Percentiles rank a stretch among this genome's conserved stretches.
These are phyloP conservation scores for Montipora efflorescens DNA, from an alignment of 64 coral and sea anemone species.

Conservation along the genomic window DNA sequence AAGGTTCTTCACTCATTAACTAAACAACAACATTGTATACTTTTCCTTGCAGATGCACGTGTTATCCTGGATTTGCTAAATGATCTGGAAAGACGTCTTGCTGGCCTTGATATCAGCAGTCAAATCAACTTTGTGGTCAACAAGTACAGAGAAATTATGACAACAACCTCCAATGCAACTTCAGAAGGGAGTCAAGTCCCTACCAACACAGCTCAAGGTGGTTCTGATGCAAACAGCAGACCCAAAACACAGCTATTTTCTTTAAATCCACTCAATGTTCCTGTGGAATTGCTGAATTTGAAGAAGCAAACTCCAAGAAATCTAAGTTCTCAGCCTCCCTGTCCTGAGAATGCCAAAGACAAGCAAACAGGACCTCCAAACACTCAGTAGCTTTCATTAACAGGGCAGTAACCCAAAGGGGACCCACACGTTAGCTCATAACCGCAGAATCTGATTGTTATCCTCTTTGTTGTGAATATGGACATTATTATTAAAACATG, in stretches of 20 bases:
- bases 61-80: conserved; percentile 62
- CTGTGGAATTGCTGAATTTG: conserved; percentile 19
- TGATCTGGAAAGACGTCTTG: conserved; percentile 44
- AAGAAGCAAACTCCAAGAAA: conserved; percentile 12
- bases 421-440: neutral
- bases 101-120: conserved; percentile 34
- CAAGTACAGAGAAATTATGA: conserved; percentile 44
- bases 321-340: neutral
- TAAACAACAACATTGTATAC: neutral
- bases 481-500: neutral
- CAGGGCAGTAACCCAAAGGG: neutral
- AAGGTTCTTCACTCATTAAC: too few relatives aligned
- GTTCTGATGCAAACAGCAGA: conserved; percentile 5
- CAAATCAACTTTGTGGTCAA: conserved; percentile 30
- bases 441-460: too few relatives aligned
- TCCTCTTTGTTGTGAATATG: neutral
- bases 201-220: neutral
- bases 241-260: conserved; percentile 27
- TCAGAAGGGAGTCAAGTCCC: neutral
- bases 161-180: neutral
- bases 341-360: neutral
- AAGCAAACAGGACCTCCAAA: neutral
- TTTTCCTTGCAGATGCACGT: conserved; percentile 42
- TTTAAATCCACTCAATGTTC: conserved; percentile 40
- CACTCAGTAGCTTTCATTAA: neutral